phyloP scores from a whole-genome alignment of 64 coral and sea anemone genomes.

The Montipora efflorescens region DNA sequence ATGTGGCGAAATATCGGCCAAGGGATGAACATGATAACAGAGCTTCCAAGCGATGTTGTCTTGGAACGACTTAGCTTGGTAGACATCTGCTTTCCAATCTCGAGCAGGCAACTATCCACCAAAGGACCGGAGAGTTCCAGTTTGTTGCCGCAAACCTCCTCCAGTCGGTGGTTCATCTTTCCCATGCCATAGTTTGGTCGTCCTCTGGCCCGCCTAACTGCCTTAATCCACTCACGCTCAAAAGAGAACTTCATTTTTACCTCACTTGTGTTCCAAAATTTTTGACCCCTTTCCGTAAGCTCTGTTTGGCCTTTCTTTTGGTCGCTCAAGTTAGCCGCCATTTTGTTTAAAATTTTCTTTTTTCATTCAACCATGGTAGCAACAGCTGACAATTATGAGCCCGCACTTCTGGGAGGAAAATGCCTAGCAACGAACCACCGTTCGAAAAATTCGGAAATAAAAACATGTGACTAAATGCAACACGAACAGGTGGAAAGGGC shows the following conservation, averaged over 20 bases:
- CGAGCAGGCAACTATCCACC: conserved; percentile 58
- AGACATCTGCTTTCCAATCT: conserved; percentile 49
- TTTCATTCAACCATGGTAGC: too few relatives aligned
- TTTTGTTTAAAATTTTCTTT: conserved; percentile 7
- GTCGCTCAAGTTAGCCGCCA: conserved; percentile 23
- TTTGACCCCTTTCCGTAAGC: conserved; percentile 34
- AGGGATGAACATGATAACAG: too few relatives aligned
- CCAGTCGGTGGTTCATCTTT: conserved; percentile 28
- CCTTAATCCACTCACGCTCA: conserved; percentile 63
- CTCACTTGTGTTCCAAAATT: conserved; percentile 50
- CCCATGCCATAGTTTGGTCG: conserved; percentile 68
- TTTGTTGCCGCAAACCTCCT: conserved; percentile 66
- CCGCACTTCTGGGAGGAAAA: too few relatives aligned
- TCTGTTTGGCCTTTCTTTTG: conserved; percentile 28
- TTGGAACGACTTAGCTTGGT: conserved; percentile 47
- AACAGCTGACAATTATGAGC: too few relatives aligned
- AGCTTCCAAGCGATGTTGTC: conserved; percentile 20
- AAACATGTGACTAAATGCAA: too few relatives aligned
- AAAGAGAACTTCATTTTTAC: conserved; percentile 64
- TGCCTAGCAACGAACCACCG: too few relatives aligned
- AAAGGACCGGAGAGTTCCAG: conserved; percentile 64
- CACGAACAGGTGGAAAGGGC: too few relatives aligned
- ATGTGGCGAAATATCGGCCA: too few relatives aligned
- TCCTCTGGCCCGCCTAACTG: conserved; percentile 29
- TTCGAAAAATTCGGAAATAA: too few relatives aligned